These are phyloP conservation scores for Nettapus auritus DNA, from an alignment of 2,113 vertebrate genomes.

Conservation along the genomic window DNA sequence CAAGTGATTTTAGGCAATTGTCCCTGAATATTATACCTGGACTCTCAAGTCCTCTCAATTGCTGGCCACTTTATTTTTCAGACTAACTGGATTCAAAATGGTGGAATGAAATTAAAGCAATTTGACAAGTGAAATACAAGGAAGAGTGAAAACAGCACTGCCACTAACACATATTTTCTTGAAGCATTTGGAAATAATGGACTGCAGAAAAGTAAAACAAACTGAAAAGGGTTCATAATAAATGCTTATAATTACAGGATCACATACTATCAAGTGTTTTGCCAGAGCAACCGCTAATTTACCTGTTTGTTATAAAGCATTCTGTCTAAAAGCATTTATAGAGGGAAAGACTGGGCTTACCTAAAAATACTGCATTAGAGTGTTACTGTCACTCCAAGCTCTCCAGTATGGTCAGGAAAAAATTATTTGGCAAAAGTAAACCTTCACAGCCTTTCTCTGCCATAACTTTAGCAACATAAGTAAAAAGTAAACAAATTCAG, in stretches of 20 bases:
- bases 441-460: not conserved
- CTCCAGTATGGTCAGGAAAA: not conserved
- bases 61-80: not conserved
- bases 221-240: not conserved
- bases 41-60: not conserved
- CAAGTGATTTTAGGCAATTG: not conserved
- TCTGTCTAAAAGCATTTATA: not conserved
- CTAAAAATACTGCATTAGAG: not conserved
- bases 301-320: not conserved
- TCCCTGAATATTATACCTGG: not conserved
- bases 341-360: not conserved
- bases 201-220: not conserved
- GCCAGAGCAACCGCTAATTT: not conserved
- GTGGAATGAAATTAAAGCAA: not conserved
- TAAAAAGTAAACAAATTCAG: not conserved
- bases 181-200: not conserved
- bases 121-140: not conserved
- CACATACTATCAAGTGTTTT: not conserved
- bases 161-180: not conserved
- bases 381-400: not conserved
- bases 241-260: not conserved
- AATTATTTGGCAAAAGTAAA: not conserved
- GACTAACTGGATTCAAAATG: not conserved
- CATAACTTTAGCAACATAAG: not conserved
- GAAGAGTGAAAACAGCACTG: not conserved